Conservation (phyloP, 2,888 invertebrate genomes). For the Seira musarum region DNA sequence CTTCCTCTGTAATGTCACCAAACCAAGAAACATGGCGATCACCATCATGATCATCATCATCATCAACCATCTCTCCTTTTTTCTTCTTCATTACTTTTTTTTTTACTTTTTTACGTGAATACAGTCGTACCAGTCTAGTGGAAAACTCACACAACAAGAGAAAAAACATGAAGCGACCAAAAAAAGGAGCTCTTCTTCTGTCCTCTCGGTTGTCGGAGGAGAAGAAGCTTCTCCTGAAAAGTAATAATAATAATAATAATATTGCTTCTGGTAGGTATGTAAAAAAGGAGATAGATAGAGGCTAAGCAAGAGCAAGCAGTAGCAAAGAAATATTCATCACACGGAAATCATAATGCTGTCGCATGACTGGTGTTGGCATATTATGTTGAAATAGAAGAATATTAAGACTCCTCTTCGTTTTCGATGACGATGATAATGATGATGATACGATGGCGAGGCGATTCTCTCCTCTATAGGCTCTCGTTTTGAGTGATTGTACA, state of each 20-base stretch:
- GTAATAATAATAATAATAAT: no score
- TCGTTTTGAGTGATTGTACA: slow-evolving; percentile 37
- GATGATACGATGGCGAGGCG: slow-evolving; percentile 17
- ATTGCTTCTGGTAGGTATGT: no score
- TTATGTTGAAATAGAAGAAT: not conserved
- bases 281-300: not conserved
- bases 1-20: slow-evolving; percentile 51
- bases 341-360: slow-evolving; percentile 55
- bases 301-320: slow-evolving; percentile 15
- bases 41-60: not conserved
- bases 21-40: slow-evolving; percentile 48
- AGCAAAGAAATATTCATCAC: slow-evolving; percentile 53
- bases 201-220: no score
- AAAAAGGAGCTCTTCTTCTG: no score
- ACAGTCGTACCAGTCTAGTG: not conserved
- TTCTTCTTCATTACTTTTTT: slow-evolving; percentile 47
- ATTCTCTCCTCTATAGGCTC: slow-evolving; percentile 12
- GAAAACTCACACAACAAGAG: slow-evolving; percentile 25
- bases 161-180: slow-evolving; percentile 7
- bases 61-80: not conserved
- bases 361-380: slow-evolving; percentile 40
- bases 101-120: slow-evolving; percentile 11
- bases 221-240: no score
- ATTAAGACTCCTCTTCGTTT: slow-evolving; percentile 14
- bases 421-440: slow-evolving; percentile 6